Conservation (phyloP, 2,797 vertebrate species). For the Oophaga sylvatica region DNA sequence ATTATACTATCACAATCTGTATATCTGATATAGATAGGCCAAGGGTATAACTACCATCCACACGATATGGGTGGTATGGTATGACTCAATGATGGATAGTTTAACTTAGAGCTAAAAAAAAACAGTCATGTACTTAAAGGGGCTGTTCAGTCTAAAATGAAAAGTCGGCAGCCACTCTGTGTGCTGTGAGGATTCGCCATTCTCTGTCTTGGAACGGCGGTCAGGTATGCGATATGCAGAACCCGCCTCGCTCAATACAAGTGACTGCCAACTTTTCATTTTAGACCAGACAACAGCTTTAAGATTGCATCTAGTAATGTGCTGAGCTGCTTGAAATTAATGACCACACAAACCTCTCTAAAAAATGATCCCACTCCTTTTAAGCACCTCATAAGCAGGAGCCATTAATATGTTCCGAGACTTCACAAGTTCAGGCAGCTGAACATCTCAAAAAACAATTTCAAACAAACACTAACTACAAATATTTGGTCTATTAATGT, state of each 20-base stretch:
- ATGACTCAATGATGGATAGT: neutral
- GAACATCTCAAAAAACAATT: neutral
- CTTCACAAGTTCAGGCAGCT: neutral
- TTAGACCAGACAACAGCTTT: no score
- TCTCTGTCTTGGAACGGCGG: no score
- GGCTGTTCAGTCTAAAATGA: no score
- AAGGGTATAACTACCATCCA: neutral
- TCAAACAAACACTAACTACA: neutral
- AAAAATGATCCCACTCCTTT: neutral
- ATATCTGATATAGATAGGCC: neutral
- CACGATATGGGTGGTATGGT: neutral
- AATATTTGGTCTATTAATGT: slow-evolving; percentile 6
- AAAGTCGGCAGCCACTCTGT: no score
- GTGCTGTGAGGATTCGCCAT: no score
- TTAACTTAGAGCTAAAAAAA: neutral
- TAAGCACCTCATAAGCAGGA: neutral
- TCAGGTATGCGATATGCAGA: no score
- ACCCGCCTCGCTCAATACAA: no score
- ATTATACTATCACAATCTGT: neutral
- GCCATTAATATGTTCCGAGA: neutral
- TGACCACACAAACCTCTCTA: neutral
- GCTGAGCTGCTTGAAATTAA: neutral
- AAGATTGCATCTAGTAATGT: neutral
- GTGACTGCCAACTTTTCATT: no score
- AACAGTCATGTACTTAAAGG: neutral